These are phyloP conservation scores for Bimastos eiseni DNA, from an alignment of 2,888 invertebrate species.

Conservation along the genomic window DNA sequence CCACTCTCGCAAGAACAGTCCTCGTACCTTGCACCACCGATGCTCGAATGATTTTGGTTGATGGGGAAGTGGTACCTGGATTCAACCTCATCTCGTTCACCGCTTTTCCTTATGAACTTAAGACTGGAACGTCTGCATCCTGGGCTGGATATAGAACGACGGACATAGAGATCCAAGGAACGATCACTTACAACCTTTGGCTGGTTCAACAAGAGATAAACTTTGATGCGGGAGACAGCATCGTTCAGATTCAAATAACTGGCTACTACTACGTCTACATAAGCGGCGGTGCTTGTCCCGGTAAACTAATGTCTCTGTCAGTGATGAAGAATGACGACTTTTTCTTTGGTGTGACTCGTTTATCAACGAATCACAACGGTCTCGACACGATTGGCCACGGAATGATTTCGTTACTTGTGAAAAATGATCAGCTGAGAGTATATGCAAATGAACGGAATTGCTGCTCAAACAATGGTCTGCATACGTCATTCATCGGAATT, in stretches of 20 bases:
- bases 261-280: constrained; percentile 38
- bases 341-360: no score
- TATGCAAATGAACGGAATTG: not conserved
- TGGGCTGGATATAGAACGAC: constrained; percentile 33
- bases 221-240: not conserved
- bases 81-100: constrained; percentile 30
- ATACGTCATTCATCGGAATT: constrained; percentile 36
- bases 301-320: no score
- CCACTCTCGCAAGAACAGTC: constrained; percentile 35
- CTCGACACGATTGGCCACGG: not conserved
- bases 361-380: no score
- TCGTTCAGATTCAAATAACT: not conserved
- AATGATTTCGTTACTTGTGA: constrained; percentile 22
- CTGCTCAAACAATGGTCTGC: constrained; percentile 32
- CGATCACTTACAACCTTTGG: not conserved
- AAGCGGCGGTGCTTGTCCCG: constrained; percentile 26
- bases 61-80: constrained; percentile 27
- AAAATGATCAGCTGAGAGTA: constrained; percentile 27
- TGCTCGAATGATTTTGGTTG: not conserved
- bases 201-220: not conserved
- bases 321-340: no score
- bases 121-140: not conserved
- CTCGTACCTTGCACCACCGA: constrained; percentile 26
- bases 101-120: constrained; percentile 31
- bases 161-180: not conserved